phyloP scores from a whole-genome alignment of 1,140 invertebrate genomes.

The Drosophila albomicans region DNA sequence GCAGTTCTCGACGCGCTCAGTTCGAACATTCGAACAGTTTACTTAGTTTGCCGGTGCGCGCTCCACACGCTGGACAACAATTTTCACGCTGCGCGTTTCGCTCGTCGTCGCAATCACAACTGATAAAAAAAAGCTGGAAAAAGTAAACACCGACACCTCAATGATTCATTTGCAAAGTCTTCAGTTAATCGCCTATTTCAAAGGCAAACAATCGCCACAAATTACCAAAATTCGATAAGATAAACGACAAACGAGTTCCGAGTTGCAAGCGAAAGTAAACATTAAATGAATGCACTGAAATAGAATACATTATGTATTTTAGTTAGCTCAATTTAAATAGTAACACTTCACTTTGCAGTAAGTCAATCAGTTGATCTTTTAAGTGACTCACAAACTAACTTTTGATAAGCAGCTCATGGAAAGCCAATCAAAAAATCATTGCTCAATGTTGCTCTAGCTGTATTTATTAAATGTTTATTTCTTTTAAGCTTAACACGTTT shows the following conservation, averaged over 20 bases:
- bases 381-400: slow-evolving; percentile 18
- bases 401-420: slow-evolving; percentile 25
- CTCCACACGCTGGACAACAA: slow-evolving; percentile 63
- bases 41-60: slow-evolving; percentile 74
- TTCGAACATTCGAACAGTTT: slow-evolving; percentile 37
- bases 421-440: slow-evolving; percentile 2
- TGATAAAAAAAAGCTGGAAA: background rate
- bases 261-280: slow-evolving; percentile 21
- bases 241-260: slow-evolving; percentile 3
- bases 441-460: slow-evolving; percentile 46
- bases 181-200: slow-evolving; percentile 24
- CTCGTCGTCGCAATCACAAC: slow-evolving; percentile 21
- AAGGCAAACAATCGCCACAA: slow-evolving; percentile 1
- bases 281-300: slow-evolving; percentile 6
- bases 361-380: slow-evolving; percentile 1
- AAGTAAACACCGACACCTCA: background rate
- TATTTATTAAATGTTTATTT: slow-evolving; percentile 39
- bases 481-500: slow-evolving; percentile 54
- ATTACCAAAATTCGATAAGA: slow-evolving; percentile 24
- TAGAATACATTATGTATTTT: background rate
- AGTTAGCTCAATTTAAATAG: background rate
- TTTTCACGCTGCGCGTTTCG: slow-evolving; percentile 42
- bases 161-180: slow-evolving; percentile 26
- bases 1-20: slow-evolving; percentile 37
- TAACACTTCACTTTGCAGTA: background rate